phyloP scores from a whole-genome alignment of 2,888 invertebrate genomes.

The Microdon myrmicae region DNA sequence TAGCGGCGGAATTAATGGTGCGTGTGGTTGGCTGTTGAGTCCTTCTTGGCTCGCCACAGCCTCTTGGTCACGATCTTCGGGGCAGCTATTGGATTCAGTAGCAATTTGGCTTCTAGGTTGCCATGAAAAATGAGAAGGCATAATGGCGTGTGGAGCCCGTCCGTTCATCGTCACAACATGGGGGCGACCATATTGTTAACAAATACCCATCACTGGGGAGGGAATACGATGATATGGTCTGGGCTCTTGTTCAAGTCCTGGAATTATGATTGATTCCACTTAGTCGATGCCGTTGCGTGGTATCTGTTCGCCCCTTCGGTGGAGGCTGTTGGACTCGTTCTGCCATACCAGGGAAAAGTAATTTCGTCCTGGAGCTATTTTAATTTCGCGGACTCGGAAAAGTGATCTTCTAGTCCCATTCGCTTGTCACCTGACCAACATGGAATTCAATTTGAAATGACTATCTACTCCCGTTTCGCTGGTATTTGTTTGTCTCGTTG shows the following conservation, averaged over 20 bases:
- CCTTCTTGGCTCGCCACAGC: conserved; percentile 2
- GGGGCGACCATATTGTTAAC: conserved; percentile 49
- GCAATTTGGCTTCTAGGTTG: conserved; percentile 48
- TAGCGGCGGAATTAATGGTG: conserved; percentile 49
- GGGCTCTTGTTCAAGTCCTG: conserved; percentile 13
- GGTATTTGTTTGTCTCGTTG: conserved; percentile 15
- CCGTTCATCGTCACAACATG: conserved; percentile 41
- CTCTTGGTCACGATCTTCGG: neutral
- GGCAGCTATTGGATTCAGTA: conserved; percentile 42
- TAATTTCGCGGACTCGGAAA: conserved; percentile 44
- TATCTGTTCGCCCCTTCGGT: conserved; percentile 23
- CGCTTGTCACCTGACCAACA: conserved; percentile 49
- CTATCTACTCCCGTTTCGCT: conserved; percentile 25
- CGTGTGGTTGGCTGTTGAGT: conserved; percentile 46
- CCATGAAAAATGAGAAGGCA: conserved; percentile 44
- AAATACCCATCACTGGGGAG: conserved; percentile 34
- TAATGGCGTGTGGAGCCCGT: conserved; percentile 44
- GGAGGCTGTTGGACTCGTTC: conserved; percentile 4
- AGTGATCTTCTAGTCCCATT: conserved; percentile 45
- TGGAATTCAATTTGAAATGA: conserved; percentile 48
- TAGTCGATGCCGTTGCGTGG: conserved; percentile 17
- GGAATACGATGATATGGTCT: conserved; percentile 7
- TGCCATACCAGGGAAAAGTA: conserved; percentile 34
- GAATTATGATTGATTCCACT: conserved; percentile 37
- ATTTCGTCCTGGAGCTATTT: conserved; percentile 47